phyloP scores from a whole-genome alignment of 2,888 invertebrate species.

The Eucera pruinosa region DNA sequence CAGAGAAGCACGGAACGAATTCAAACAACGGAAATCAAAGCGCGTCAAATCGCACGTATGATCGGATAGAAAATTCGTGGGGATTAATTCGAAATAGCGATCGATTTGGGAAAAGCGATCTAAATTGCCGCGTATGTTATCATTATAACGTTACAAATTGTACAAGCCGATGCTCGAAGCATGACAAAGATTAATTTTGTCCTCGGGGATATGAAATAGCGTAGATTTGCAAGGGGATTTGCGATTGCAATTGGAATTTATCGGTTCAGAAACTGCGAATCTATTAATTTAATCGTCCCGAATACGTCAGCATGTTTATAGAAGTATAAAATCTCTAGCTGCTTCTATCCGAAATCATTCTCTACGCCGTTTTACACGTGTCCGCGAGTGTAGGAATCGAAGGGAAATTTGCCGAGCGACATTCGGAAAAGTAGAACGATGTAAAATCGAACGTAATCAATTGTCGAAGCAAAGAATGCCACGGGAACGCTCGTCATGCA shows the following conservation, averaged over 20 bases:
- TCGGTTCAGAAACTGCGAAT: constrained; percentile 1
- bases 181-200: constrained; percentile 24
- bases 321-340: too few relatives aligned
- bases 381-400: background rate
- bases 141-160: constrained; percentile 18
- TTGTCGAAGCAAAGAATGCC: constrained; percentile 1
- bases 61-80: background rate
- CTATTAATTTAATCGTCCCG: constrained; percentile 15
- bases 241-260: constrained; percentile 5
- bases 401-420: background rate
- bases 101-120: background rate
- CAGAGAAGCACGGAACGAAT: background rate
- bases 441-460: constrained; percentile 7
- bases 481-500: background rate
- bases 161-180: background rate
- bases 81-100: background rate
- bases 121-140: constrained; percentile 12
- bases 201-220: constrained; percentile 4
- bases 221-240: background rate
- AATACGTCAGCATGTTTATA: background rate
- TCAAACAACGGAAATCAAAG: background rate
- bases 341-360: too few relatives aligned
- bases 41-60: background rate
- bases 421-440: constrained; percentile 3
- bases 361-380: background rate